phyloP scores from a whole-genome alignment of 2,113 vertebrate species.

The Hemichromis elongatus region DNA sequence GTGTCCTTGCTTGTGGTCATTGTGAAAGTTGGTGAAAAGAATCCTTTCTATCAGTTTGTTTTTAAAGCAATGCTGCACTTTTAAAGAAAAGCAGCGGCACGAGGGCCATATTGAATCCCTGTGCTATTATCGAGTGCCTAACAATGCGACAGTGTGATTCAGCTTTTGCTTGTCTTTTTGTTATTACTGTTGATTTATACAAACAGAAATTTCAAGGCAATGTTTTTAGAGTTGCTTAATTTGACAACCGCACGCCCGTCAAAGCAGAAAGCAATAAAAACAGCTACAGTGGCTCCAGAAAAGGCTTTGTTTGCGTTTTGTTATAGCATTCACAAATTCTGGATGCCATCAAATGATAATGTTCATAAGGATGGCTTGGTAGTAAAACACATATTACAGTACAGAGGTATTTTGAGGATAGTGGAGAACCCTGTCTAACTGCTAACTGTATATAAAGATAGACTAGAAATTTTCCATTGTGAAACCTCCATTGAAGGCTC shows the following conservation, averaged over 20 bases:
- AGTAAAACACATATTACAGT: neutral
- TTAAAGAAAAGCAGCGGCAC: neutral
- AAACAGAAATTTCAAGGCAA: neutral
- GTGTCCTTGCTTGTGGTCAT: slow-evolving; percentile 50
- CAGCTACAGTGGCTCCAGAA: neutral
- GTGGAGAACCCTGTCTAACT: neutral
- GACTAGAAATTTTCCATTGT: neutral
- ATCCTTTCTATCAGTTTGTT: slow-evolving; percentile 13
- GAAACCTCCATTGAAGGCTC: neutral
- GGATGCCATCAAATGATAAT: neutral
- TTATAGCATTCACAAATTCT: neutral
- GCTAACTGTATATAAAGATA: neutral
- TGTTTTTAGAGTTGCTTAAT: neutral
- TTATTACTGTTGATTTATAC: neutral
- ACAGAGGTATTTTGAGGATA: neutral
- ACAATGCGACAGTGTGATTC: neutral
- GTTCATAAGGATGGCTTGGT: neutral
- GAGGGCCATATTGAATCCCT: neutral
- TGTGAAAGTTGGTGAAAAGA: slow-evolving; percentile 22
- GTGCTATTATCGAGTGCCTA: neutral
- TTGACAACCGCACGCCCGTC: neutral
- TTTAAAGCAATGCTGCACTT: neutral
- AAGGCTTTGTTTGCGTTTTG: neutral
- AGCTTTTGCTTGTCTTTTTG: neutral
- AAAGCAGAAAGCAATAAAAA: neutral